Percentiles rank a stretch among this genome's conserved stretches.
These are phyloP conservation scores for Caenorhabditis sulstoni DNA, from an alignment of 2,888 invertebrate species.

Conservation along the genomic window DNA sequence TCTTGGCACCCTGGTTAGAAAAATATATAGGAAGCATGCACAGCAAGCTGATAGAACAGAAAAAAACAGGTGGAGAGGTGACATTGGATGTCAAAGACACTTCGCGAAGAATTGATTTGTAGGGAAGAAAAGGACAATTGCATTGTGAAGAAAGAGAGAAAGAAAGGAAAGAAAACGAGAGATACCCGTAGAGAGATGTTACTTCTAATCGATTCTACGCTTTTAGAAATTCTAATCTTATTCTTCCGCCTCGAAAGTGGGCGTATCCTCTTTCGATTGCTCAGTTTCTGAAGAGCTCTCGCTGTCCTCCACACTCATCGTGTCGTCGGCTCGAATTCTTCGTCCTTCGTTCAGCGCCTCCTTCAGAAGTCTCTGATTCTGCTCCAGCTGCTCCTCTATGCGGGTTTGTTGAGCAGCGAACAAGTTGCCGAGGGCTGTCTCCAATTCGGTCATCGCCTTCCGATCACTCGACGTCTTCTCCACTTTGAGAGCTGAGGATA, in stretches of 20 bases:
- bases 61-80: constrained; percentile 4
- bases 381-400: constrained; percentile 54
- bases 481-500: constrained; percentile 39
- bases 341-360: constrained; percentile 29
- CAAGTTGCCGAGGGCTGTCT: constrained; percentile 42
- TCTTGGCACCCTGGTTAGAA: constrained; percentile 18
- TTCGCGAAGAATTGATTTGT: neutral
- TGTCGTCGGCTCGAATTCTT: constrained; percentile 39
- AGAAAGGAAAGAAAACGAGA: constrained; percentile 11
- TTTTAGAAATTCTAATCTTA: constrained; percentile 5
- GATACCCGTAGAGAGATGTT: constrained; percentile 18
- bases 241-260: constrained; percentile 21
- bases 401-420: constrained; percentile 52
- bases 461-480: constrained; percentile 40
- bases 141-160: constrained; percentile 16
- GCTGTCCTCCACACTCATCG: constrained; percentile 54
- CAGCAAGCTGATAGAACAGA: constrained; percentile 25
- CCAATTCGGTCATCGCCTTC: constrained; percentile 46
- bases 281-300: constrained; percentile 59
- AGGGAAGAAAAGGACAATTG: constrained; percentile 21
- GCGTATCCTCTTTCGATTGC: constrained; percentile 40
- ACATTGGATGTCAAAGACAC: constrained; percentile 30
- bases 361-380: constrained; percentile 38
- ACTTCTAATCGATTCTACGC: constrained; percentile 24
- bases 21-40: constrained; percentile 15